Base-by-base conservation (phyloP, 2,113 vertebrate species). In the Sphyrna mokarran region DNA sequence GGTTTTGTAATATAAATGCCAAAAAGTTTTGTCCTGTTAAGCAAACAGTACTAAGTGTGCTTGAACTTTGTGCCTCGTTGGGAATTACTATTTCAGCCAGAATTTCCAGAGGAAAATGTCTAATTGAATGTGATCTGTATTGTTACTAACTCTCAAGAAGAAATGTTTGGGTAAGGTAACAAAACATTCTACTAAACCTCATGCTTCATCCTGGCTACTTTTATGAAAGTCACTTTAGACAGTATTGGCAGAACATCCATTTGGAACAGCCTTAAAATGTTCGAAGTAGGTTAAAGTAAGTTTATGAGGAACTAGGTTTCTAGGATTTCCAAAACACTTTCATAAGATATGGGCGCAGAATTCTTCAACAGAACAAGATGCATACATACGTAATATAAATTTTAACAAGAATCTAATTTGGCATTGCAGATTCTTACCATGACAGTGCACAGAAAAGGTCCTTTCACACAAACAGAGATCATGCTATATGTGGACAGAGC, bases 121-220 rank as follows among this genome's bases (percentile, higher is more conserved):
- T 93, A 22, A 93, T 66, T 93, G 89, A 66, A 66, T 93, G 61
- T 66, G 61, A 66, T 22, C 37, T 66, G 33, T 8, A 66, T 68
- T 37, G 61, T 66, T 93, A 37, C 61, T 63, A 40, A 16, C 61
- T 63, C 6, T 2, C 61, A 93, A n/a, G 2, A 7, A 93, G 18
- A 37, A 93, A n/a, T 16, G 33, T 16, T 63, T 18, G 16, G 86
- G 58, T 90, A 61, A 61, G 58, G 54, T 61, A 61, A 63, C 29
- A 66, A 11, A 63, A n/a, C 89, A 63, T 68, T 93, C 33, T 37
- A n/a, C 1, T 37, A 16, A 16, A 68, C 61, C 33, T 68, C n/a
- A 66, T 93, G n/a, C 29, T 93, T 93, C 63, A 93, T 93, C 61
- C 66, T 66, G 89, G 61, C 89, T 93, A 37, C 33, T 66, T 29